Percentiles rank a stretch among this genome's conserved stretches.
These are phyloP conservation scores for Stichodactyla mertensii DNA, from an alignment of 64 coral and sea anemone genomes.

Conservation along the genomic window DNA sequence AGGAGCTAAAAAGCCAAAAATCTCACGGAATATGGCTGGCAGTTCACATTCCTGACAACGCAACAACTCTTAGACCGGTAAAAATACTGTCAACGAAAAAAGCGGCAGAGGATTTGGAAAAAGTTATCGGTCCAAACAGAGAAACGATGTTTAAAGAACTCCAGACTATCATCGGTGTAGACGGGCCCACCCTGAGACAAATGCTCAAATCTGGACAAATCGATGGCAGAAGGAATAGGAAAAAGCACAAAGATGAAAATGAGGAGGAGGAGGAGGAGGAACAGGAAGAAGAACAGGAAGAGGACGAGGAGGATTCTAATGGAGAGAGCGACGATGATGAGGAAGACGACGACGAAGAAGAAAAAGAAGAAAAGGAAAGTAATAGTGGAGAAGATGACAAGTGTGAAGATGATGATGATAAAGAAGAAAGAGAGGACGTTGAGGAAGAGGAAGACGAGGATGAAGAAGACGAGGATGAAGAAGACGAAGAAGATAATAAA, in stretches of 20 bases:
- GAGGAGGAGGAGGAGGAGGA: constrained; percentile 37
- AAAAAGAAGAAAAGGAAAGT: background rate
- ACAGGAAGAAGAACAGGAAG: constrained; percentile 22
- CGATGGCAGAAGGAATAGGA: constrained; percentile 6
- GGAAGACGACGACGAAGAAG: constrained; percentile 2
- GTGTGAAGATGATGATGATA: constrained; percentile 5
- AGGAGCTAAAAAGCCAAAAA: constrained; percentile 65
- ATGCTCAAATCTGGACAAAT: constrained; percentile 63
- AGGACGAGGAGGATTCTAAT: background rate
- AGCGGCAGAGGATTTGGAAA: constrained; percentile 70
- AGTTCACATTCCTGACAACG: constrained; percentile 82
- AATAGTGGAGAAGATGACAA: constrained; percentile 5
- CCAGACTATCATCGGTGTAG: constrained; percentile 75
- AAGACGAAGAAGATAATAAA: constrained; percentile 22
- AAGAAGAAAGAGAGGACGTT: constrained; percentile 16
- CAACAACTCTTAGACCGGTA: constrained; percentile 49
- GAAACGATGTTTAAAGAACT: constrained; percentile 77
- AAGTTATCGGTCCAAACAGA: constrained; percentile 72
- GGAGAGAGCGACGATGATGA: constrained; percentile 9
- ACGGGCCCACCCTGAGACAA: constrained; percentile 48
- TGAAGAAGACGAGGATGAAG: constrained; percentile 8
- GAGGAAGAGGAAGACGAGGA: constrained; percentile 23
- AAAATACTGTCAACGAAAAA: constrained; percentile 81
- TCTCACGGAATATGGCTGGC: constrained; percentile 70
- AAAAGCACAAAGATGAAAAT: constrained; percentile 24